Conservation (phyloP, 2,113 vertebrate species). For the Gymnogyps californianus region DNA sequence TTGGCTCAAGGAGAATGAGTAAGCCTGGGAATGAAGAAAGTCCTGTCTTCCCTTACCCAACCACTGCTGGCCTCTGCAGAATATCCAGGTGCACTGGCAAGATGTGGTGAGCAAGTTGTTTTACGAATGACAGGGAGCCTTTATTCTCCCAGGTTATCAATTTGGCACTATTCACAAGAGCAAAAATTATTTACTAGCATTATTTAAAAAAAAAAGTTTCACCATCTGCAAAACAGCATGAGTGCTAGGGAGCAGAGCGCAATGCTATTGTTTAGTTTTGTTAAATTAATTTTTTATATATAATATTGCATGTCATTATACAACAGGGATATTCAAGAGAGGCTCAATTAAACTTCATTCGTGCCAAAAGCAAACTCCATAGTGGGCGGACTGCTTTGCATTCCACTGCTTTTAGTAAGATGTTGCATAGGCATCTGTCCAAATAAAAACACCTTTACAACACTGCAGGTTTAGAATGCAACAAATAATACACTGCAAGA, state of each 20-base stretch:
- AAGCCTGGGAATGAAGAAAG: neutral
- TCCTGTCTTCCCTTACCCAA: neutral
- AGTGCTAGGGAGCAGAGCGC: neutral
- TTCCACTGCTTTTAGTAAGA: neutral
- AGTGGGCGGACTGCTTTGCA: neutral
- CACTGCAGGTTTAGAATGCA: neutral
- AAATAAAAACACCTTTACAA: conserved; percentile 36
- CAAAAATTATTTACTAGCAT: neutral
- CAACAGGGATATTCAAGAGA: neutral
- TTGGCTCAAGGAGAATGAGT: neutral
- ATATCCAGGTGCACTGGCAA: neutral
- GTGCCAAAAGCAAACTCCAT: neutral
- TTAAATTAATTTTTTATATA: neutral
- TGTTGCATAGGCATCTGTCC: neutral
- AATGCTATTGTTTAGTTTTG: neutral
- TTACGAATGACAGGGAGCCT: neutral
- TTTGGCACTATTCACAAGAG: conserved; percentile 28
- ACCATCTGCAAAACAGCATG: neutral
- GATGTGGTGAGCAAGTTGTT: neutral
- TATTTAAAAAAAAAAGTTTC: neutral
- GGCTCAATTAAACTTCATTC: neutral
- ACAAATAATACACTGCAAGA: neutral
- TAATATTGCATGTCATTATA: neutral
- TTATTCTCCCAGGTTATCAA: neutral
- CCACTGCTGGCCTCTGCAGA: neutral